phyloP scores from a whole-genome alignment of 2,113 vertebrate species.

The Bufo gargarizans region DNA sequence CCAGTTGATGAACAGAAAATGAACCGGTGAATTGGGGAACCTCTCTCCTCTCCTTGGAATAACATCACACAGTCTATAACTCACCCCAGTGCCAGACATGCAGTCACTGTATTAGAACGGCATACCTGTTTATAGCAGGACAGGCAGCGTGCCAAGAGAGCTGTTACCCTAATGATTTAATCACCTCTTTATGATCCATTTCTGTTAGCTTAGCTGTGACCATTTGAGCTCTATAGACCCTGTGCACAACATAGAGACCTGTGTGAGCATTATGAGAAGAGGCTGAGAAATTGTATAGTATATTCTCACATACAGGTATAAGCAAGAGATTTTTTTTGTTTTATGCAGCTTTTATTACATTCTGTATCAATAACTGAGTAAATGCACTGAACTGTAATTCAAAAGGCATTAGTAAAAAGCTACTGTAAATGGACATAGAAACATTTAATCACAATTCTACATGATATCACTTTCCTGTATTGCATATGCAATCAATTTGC shows the following conservation, averaged over 20 bases:
- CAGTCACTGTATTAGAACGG: not conserved
- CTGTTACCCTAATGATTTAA: constrained; percentile 11
- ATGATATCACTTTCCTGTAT: too few relatives aligned
- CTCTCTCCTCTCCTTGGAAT: not conserved
- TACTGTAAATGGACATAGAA: too few relatives aligned
- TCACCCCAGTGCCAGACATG: not conserved
- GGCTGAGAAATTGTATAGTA: not conserved
- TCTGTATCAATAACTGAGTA: not conserved
- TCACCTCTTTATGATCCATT: not conserved
- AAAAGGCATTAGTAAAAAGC: not conserved
- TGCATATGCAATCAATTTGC: too few relatives aligned
- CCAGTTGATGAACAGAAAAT: not conserved
- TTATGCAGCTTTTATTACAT: not conserved
- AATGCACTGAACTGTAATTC: not conserved
- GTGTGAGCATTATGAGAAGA: not conserved
- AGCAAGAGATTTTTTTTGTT: not conserved
- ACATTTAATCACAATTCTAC: too few relatives aligned
- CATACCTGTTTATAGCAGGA: constrained; percentile 10
- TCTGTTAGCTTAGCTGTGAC: constrained; percentile 11
- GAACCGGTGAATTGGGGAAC: not conserved
- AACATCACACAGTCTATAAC: not conserved
- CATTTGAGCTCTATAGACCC: not conserved
- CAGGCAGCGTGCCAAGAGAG: constrained; percentile 5
- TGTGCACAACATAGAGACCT: not conserved
- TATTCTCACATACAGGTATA: not conserved